Base-by-base conservation (phyloP, 2,888 invertebrate species). In the Drosophila rellima region DNA sequence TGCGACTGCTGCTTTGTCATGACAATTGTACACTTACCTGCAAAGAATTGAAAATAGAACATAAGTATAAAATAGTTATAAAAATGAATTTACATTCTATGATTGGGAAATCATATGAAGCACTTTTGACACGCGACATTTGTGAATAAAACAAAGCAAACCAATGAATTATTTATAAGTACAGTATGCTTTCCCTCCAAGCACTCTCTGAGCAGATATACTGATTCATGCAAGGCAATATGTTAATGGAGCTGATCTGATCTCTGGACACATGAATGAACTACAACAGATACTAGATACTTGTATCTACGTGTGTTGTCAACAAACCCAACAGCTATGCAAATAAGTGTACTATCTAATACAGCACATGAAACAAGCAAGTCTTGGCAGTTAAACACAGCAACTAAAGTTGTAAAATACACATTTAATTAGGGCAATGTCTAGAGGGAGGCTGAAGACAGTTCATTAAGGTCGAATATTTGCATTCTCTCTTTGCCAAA, bases 81-180 rank as follows among this genome's bases (percentile, higher is more conserved):
- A 45, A 39, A 47, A 4, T 48, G 2, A 23, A 69, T 55, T 50
- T 17, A 13, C 15, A 39, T 39, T 59, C 42, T 33, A 39, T 40
- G 11, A 13, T 10, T 54, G 35, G 35, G 20, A 40, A 48, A 65
- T 59, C 13, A 39, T 57, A 11, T 55, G 54, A 15, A 63, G 60
- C 79, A 75, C 75, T 74, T 61, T 69, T 69, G 74, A 78, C 70
- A 74, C 78, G 78, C 69, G 63, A 74, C 78, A 68, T 40, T 56
- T 45, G 59, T 48, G 31, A 31, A 44, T 29, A 29, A 40, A 70
- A 63, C 45, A 52, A 73, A 73, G 40, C 26, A 35, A 63, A 44
- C 11, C 20, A n/a, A 60, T 78, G 35, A 67, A 73, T 78, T 60
- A 74, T 78, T 78, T 74, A 78, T 78, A 47, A 44, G 26, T 31